A percentile compares a stretch with the other conserved stretches of the same genome.
These are phyloP conservation scores for Alsophila aescularia DNA, from an alignment of 2,888 invertebrate genomes.

Conservation along the genomic window DNA sequence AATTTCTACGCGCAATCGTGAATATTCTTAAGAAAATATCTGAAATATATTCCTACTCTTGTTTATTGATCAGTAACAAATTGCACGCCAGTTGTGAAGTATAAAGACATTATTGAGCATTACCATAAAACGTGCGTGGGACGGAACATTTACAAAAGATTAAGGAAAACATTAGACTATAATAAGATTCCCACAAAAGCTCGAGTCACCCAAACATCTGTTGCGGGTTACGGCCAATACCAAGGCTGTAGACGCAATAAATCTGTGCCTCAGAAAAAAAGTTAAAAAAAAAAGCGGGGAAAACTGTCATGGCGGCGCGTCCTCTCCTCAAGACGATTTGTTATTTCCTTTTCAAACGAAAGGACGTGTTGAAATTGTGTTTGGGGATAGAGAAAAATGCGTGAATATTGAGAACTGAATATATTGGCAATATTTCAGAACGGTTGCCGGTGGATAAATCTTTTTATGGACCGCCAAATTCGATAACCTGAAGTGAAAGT, in stretches of 20 bases:
- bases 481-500: slow-evolving; percentile 15
- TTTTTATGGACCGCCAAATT: slow-evolving; percentile 23
- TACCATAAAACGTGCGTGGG: slow-evolving; percentile 14
- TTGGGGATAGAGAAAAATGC: slow-evolving; percentile 31
- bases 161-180: slow-evolving; percentile 35
- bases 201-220: slow-evolving; percentile 54
- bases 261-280: slow-evolving; percentile 54
- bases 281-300: slow-evolving; percentile 33
- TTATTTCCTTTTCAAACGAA: slow-evolving; percentile 51
- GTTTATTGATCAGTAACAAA: background rate
- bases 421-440: slow-evolving; percentile 36
- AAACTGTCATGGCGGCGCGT: slow-evolving; percentile 55
- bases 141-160: slow-evolving; percentile 26
- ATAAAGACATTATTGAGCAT: slow-evolving; percentile 8
- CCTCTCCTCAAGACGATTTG: slow-evolving; percentile 46
- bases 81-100: background rate
- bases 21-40: too few species aligned
- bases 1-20: too few species aligned
- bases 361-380: slow-evolving; percentile 41
- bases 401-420: slow-evolving; percentile 39
- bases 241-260: slow-evolving; percentile 56
- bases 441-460: slow-evolving; percentile 21
- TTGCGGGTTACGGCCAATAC: slow-evolving; percentile 52
- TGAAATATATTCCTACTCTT: background rate
- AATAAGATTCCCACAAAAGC: slow-evolving; percentile 36